Percentiles rank a stretch among this genome's conserved stretches.
These are phyloP conservation scores for Tryphoninae sp. DNA, from an alignment of 2,888 invertebrate species.

Conservation along the genomic window DNA sequence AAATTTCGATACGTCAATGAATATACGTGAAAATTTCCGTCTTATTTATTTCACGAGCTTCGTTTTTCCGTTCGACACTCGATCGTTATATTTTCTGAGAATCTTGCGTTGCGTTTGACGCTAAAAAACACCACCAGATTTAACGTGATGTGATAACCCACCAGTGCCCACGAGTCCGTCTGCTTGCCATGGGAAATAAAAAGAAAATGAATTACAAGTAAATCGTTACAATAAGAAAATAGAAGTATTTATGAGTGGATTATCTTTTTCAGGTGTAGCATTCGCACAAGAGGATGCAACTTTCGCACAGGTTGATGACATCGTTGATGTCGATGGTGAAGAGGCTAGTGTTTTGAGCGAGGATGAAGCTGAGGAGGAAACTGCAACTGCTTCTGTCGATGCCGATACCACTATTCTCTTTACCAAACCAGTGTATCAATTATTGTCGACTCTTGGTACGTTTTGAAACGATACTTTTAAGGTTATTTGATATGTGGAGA, in stretches of 20 bases:
- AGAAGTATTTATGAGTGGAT: slow-evolving; percentile 4
- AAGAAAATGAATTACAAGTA: neutral
- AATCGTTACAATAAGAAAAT: neutral
- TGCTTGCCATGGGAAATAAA: neutral
- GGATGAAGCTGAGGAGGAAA: slow-evolving; percentile 84
- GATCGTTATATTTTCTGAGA: neutral
- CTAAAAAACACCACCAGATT: slow-evolving; percentile 27
- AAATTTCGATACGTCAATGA: slow-evolving; percentile 15
- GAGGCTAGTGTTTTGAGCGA: slow-evolving; percentile 82
- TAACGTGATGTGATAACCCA: neutral
- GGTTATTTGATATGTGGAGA: slow-evolving; percentile 31
- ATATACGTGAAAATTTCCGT: slow-evolving; percentile 1
- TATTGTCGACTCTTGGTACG: slow-evolving; percentile 76
- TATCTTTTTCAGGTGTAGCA: slow-evolving; percentile 82
- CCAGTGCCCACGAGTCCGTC: neutral
- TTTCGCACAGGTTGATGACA: slow-evolving; percentile 79
- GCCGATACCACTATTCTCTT: slow-evolving; percentile 96
- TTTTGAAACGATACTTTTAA: slow-evolving; percentile 19
- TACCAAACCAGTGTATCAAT: slow-evolving; percentile 86
- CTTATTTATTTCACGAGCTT: neutral
- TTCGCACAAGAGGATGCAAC: slow-evolving; percentile 84
- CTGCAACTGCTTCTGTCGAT: slow-evolving; percentile 91
- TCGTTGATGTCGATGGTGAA: slow-evolving; percentile 84
- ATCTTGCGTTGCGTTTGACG: neutral
- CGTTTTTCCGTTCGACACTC: neutral